Evolutionary conservation across 2,797 vertebrate genomes (phyloP), one percentile per base, ranked within the genome.

Genomic region (Naso thynnoides): DNA sequence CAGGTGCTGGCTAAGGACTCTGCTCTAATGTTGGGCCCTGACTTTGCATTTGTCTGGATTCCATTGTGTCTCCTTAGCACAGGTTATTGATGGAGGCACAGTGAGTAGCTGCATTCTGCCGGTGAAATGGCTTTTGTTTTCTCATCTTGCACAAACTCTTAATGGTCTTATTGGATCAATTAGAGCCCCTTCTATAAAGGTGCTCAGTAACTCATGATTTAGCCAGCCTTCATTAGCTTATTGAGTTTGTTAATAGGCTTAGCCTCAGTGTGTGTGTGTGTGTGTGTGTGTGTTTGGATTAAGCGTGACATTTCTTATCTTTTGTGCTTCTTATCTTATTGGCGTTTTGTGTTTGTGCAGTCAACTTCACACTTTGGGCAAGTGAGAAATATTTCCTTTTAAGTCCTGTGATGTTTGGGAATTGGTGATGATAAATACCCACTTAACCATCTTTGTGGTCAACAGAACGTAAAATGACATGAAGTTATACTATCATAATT

Each of bases 131-230:
- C 82, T 79, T 85, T 91, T 88, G 82, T 91, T 92, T 93, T 90
- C 79, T 81, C 78, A 73, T 91, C 78, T 82, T 68, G 52, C 80
- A 82, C 78, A 74, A 80, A 86, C 81, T 79, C 81, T 83, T 88
- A 91, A 89, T 89, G 81, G 82, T 58, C 83, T 88, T 85, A 90
- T 91, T 84, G 91, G 88, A 92, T 93, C 87, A 90, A 89, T 91
- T 92, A 89, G 66, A 74, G 72, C 49, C 49, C 42, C 49, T 70
- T 85, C 55, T 75, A 81, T 83, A 85, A 89, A 90, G 83, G 88
- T 86, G 82, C 77, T 85, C 75, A 41, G 76, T 90, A 89, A 90
- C 81, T 89, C 86, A 86, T 85, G 80, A 90, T 90, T 93, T 89
- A 84, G 82, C 75, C 71, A 70, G 86, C 82, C 70, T 86, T 89